Percentiles rank a stretch among this genome's conserved stretches.
Conservation (phyloP, 2,113 vertebrate species). For the Dipodomys ordii region DNA sequence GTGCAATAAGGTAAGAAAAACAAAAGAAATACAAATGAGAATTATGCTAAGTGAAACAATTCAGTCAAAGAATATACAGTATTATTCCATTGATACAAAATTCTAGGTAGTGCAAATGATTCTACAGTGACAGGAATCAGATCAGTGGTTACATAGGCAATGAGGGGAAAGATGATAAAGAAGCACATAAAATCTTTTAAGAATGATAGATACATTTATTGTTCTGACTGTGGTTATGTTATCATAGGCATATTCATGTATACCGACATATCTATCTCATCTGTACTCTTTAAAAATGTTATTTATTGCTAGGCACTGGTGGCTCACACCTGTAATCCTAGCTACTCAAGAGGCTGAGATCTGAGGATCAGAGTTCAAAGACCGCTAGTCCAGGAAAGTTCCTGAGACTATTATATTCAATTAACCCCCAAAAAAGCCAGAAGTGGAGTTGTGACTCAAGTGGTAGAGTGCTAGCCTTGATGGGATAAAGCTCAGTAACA, state of each 20-base stretch:
- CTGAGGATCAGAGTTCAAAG: no score
- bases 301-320: no score
- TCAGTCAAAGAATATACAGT: background rate
- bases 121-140: conserved; percentile 18
- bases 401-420: no score
- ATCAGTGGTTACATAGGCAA: background rate
- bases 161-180: background rate
- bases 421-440: no score
- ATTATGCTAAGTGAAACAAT: background rate
- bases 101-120: conserved; percentile 45
- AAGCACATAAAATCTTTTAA: background rate
- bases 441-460: no score
- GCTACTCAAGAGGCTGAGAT: no score
- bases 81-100: conserved; percentile 40
- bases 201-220: background rate
- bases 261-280: no score
- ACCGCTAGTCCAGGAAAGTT: no score
- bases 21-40: background rate
- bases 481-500: no score
- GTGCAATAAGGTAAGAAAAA: conserved; percentile 18
- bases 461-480: no score
- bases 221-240: background rate
- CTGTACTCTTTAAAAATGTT: no score
- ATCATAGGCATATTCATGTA: background rate
- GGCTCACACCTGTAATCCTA: no score